Base-by-base conservation (phyloP, 1,140 invertebrate genomes). In the Frieseomelitta varia region DNA sequence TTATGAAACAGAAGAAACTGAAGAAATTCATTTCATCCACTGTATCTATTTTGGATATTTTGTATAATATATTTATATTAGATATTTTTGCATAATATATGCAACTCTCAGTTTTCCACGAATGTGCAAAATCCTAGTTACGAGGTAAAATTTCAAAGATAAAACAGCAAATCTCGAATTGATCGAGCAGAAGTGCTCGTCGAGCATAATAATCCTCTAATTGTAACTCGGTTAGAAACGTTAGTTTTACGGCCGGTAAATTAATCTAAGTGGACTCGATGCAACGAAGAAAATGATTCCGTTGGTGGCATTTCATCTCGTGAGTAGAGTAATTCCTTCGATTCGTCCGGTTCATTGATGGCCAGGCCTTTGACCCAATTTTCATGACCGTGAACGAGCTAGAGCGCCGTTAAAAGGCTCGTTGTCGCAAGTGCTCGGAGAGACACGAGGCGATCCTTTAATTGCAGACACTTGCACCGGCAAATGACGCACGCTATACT, bases 321-420 rank as follows among this genome's bases (percentile, higher is more conserved):
- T 0, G 72, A 63, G 21, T 30, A 55, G 30, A 67, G 82, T 76
- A 85, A 88, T 88, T 88, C 69, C 68, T 81, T 85, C 79, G 81
- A 88, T 88, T 85, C 73, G 55, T 17, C 56, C 58, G 84, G 53
- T 74, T 83, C 88, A 78, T 77, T 78, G 87, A 89, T 72, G 24
- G 34, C 65, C 84, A 88, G 34, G 34, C 84, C 81, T 89, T 58
- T 87, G 88, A 89, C 87, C 88, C 71, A 89, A 78, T 90, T 89
- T 88, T 82, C 80, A 75, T 34, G 88, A 84, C 87, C 87, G 63
- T 87, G 87, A 89, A 89, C 87, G 78, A 86, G 80, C 63, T 75
- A 78, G 72, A 51, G 73, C 71, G 68, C 86, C 77, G 75, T 90
- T 89, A 85, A 77, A 75, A 75, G 61, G 30, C 39, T 87, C 81